Base-by-base conservation (phyloP, 2,888 invertebrate genomes). In the Auanema sp. region DNA sequence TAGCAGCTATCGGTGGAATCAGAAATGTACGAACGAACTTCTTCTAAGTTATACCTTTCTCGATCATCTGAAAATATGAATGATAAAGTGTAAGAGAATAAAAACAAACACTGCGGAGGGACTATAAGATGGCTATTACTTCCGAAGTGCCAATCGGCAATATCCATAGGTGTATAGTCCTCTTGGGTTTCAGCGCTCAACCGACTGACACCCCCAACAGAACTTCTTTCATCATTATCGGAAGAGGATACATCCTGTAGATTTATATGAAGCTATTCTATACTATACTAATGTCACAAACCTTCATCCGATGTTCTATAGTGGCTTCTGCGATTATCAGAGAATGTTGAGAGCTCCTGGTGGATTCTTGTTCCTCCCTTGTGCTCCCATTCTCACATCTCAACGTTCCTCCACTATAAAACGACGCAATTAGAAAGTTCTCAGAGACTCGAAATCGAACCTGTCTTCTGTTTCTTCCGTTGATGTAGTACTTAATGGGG, bases 1-100 rank as follows among this genome's bases (percentile, higher is more conserved):
- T 79, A 75, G 52, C 77, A 79, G 47, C 74, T 76, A 50, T 79
- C 77, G 3, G 64, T 69, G 40, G 74, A 74, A 51, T 77, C 79
- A 11, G 76, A 73, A 21, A 66, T 61, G 50, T 69, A 69, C 16
- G 65, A 61, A n/a, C 68, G 66, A 4, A 58, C 55, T 18, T 69
- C 63, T 14, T 69, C 65, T 53, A 66, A 47, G 18, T 56, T 57
- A 44, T 61, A 65, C n/a, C 33, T 40, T 12, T 60, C 42, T 14
- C 50, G 55, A 11, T 57, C 65, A 12, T 25, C 58, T 62, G 56
- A 56, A 33, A 58, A 2, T 21, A 16, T 10, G 4, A 14, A 25
- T 12, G 10, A 14, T 55, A 33, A 18, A 51, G 23, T n/a, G 5
- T 11, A 14, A 8, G 8, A 11, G n/a, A 8, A 2, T 47, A 6